Evolutionary conservation across 2,888 invertebrate species (phyloP).

Genomic region (Leucophenga montana): DNA sequence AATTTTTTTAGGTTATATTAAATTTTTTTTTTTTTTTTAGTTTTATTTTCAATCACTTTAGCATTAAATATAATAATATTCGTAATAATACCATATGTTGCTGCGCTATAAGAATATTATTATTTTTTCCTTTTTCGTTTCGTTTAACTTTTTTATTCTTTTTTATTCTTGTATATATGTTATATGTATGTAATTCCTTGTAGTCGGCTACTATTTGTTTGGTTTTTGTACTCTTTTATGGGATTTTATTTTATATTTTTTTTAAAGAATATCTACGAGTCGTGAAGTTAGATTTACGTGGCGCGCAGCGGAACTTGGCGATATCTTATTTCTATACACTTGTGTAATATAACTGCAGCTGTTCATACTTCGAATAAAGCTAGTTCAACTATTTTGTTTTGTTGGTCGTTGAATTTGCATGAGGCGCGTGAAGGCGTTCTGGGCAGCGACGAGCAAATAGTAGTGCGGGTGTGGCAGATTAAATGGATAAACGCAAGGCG

Average conservation of each 20-base stretch:
- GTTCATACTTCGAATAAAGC: neutral
- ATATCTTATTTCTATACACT: neutral
- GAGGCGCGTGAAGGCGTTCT: slow-evolving; percentile 7
- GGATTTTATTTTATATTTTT: neutral
- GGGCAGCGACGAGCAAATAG: no score
- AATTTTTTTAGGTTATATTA: slow-evolving; percentile 24
- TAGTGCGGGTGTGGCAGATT: neutral
- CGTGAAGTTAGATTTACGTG: neutral
- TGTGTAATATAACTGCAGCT: slow-evolving; percentile 1
- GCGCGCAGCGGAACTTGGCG: neutral
- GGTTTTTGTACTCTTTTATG: slow-evolving; percentile 29
- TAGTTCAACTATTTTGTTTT: slow-evolving; percentile 5
- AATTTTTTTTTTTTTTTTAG: slow-evolving; percentile 18
- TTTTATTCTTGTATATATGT: slow-evolving; percentile 28
- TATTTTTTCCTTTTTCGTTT: slow-evolving; percentile 36
- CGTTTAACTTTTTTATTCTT: slow-evolving; percentile 8
- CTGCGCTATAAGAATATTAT: slow-evolving; percentile 42
- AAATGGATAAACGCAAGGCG: neutral
- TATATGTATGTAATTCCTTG: slow-evolving; percentile 28
- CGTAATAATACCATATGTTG: slow-evolving; percentile 62
- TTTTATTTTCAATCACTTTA: slow-evolving; percentile 29
- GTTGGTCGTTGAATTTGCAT: slow-evolving; percentile 11
- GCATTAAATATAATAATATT: slow-evolving; percentile 22
- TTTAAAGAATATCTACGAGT: neutral
- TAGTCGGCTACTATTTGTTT: slow-evolving; percentile 24